Evolutionary conservation across 2,113 vertebrate species (phyloP), one percentile per base, ranked within the genome.

Genomic region (Macaca mulatta): DNA sequence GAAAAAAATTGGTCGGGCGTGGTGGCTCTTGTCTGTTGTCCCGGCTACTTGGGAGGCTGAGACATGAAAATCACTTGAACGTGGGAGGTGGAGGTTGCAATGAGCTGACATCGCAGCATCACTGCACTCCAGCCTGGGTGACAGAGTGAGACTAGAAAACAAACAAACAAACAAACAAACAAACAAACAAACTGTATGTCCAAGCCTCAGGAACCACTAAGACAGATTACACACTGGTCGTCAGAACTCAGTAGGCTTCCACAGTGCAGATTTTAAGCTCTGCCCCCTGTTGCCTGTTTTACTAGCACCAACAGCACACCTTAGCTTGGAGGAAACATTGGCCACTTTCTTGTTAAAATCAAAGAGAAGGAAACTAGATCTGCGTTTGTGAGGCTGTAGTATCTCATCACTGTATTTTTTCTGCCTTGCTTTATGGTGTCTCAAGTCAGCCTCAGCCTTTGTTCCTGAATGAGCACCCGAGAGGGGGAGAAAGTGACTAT

Each of bases 371-470:
- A 14, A 88, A 64, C 1, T 27, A 4, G 2, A 3, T 1, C 30
- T 32, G 61, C 40, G 22, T 82, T 74, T 48, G 35, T 35, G 61
- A 50, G 48, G 40, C 78, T 8, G 0, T 0, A 5, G 4, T 10
- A 7, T 35, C 55, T 50, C n/a, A 4, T 35, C 1, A 2, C 25
- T 86, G 9, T 5, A 9, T 74, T 61, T 69, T 45, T 85, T n/a
- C 52, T 13, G 38, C 67, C 27, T 67, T 8, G 43, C 25, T 32
- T 25, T 40, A 16, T 16, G 27, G n/a, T 8, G 2, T 92, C 87
- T 75, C 48, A 55, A 87, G 78, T 93, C 82, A 75, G 38, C 9
- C n/a, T 69, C 5, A 2, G 97, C 75, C 79, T 98, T 97, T 98
- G 96, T 96, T 97, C 93, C 83, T 1, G 48, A 84, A 52, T 81